Conservation (phyloP, 2,113 vertebrate genomes). For the Neolamprologus cancellatus region DNA sequence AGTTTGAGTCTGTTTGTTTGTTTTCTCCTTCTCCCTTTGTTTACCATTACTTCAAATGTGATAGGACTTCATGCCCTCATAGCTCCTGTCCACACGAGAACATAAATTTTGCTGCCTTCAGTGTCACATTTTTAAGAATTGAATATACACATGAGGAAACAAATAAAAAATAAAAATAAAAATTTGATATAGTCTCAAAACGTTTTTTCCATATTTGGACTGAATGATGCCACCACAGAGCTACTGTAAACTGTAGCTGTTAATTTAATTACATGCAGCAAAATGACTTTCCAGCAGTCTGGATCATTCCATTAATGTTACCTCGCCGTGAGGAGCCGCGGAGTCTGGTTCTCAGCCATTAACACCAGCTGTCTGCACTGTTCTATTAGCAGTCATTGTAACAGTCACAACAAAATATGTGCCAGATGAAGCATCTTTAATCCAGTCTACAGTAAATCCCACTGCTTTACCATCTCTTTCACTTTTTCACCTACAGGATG, state of each 20-base stretch:
- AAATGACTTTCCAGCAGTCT: neutral
- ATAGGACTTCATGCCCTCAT: neutral
- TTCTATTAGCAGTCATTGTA: neutral
- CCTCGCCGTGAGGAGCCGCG: neutral
- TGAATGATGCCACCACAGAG: neutral
- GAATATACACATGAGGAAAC: neutral
- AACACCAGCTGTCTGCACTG: conserved; percentile 15
- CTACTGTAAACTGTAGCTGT: neutral
- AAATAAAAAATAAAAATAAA: neutral
- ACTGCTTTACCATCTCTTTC: neutral
- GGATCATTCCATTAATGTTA: neutral
- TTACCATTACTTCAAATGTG: neutral
- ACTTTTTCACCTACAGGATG: neutral
- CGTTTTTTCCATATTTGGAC: neutral
- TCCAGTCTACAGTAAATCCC: neutral
- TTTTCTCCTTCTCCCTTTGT: neutral
- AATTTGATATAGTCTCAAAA: neutral
- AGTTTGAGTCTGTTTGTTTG: neutral
- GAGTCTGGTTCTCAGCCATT: conserved; percentile 16
- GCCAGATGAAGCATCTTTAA: neutral
- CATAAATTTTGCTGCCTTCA: neutral
- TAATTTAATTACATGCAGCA: neutral
- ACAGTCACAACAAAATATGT: neutral
- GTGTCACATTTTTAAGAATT: neutral
- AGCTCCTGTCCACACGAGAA: neutral